These are phyloP conservation scores for Champsocephalus esox DNA, from an alignment of 2,797 vertebrate genomes.

Conservation along the genomic window DNA sequence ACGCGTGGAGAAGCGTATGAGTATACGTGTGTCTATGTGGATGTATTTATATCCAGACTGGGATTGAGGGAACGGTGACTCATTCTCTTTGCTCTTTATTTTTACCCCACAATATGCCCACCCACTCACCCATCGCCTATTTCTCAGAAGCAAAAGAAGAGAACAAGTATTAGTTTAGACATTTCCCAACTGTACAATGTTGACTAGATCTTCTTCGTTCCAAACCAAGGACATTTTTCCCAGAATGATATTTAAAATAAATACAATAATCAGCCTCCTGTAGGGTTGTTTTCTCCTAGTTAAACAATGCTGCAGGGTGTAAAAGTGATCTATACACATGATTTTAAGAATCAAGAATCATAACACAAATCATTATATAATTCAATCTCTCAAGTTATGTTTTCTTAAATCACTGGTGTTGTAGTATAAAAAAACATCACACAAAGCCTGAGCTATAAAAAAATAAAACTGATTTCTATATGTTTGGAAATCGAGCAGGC, in stretches of 20 bases:
- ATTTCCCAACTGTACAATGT: constrained; percentile 47
- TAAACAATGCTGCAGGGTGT: background rate
- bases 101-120: constrained; percentile 73
- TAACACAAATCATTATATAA: background rate
- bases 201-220: constrained; percentile 31
- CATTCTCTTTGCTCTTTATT: constrained; percentile 80
- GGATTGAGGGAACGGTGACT: constrained; percentile 79
- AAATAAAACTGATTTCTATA: background rate
- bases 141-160: constrained; percentile 36
- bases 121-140: constrained; percentile 59
- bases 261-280: constrained; percentile 18
- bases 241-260: constrained; percentile 15
- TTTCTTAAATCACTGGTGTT: no score
- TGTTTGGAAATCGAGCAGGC: no score
- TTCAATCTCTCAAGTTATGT: background rate
- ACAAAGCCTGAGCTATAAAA: background rate
- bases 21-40: constrained; percentile 58
- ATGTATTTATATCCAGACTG: constrained; percentile 81
- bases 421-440: background rate
- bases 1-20: constrained; percentile 68
- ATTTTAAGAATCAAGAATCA: background rate
- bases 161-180: constrained; percentile 52
- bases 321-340: background rate
- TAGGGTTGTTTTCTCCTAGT: background rate
- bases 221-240: background rate